phyloP scores from a whole-genome alignment of 2,888 invertebrate genomes.

The Slavum lentiscoides region DNA sequence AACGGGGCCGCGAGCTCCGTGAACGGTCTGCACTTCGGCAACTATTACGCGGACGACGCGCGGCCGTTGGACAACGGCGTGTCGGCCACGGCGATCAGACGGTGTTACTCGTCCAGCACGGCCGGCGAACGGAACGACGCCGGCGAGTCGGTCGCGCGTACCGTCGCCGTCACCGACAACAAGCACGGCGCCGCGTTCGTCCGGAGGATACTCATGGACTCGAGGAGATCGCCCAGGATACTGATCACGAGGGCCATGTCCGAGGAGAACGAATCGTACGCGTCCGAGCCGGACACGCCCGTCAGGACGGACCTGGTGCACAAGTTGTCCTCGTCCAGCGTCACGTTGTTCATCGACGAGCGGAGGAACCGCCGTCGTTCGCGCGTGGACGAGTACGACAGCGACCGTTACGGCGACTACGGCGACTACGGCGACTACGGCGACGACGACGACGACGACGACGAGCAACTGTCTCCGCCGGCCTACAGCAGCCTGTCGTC shows the following conservation, averaged over 20 bases:
- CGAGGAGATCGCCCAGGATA: slow-evolving; percentile 70
- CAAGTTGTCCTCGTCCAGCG: slow-evolving; percentile 55
- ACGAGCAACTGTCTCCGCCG: slow-evolving; percentile 6
- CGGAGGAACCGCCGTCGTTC: neutral
- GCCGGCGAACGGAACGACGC: slow-evolving; percentile 4
- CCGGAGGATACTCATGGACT: slow-evolving; percentile 51
- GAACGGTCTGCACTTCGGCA: slow-evolving; percentile 24
- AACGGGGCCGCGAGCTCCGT: slow-evolving; percentile 57
- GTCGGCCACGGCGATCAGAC: slow-evolving; percentile 14
- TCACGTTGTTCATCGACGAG: slow-evolving; percentile 55
- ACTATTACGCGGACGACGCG: slow-evolving; percentile 30
- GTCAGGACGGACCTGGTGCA: slow-evolving; percentile 44
- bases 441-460: slow-evolving; percentile 15
- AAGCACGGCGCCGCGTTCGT: slow-evolving; percentile 57
- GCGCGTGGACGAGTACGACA: neutral
- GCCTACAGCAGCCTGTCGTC: slow-evolving; percentile 39
- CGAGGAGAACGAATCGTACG: slow-evolving; percentile 67
- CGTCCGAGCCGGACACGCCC: slow-evolving; percentile 56
- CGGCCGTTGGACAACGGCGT: neutral
- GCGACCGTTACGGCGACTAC: slow-evolving; percentile 48
- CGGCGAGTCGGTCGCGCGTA: slow-evolving; percentile 55
- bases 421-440: neutral
- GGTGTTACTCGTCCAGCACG: slow-evolving; percentile 33
- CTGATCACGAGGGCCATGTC: slow-evolving; percentile 75
- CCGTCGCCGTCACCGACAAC: slow-evolving; percentile 58